Base-by-base conservation (phyloP, 92 coral and sea anemone genomes). In the Porites rus region DNA sequence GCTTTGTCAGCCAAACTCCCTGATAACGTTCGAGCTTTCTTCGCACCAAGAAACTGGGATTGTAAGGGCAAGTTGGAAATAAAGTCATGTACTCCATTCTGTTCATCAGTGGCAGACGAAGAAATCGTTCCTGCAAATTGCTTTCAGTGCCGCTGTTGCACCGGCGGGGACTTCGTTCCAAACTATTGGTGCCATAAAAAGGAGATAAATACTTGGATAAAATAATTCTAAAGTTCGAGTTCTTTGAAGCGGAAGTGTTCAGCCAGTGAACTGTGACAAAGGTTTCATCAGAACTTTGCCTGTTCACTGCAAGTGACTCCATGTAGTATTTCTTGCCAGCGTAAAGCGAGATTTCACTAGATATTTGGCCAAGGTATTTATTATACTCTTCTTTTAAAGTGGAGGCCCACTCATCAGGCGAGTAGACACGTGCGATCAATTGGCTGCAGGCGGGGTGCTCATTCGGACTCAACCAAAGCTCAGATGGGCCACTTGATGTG, bases 401-500 rank as follows among this genome's bases (percentile, higher is more conserved):
- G 77, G 77, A 81, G 12, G 86, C 77, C 46, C 77, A 69, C 24
- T n/a, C 25, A 13, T 22, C 24, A 10, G 18, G 67, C 20, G 81
- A 76, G 17, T 11, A 52, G 6, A 79, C 84, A 1, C 60, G 50
- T 12, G 62, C 84, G 8, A 79, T 63, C 71, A 79, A 19, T 17
- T 50, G 24, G n/a, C 71, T 66, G 25, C 25, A 6, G 5, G 52
- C 58, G 22, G 84, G 74, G 70, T 79, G n/a, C 52, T 79, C 72
- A 43, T 64, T 79, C 54, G 43, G 31, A 65, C 84, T 79, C 17
- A 79, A 10, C 84, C 72, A 79, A 9, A 79, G 74, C 46, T 79
- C 84, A 8, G 84, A 79, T 3, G 84, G 25, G 52, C 63, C 84
- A 31, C 63, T 54, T 16, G 84, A 79, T 19, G 84, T 21, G 60